Conservation (phyloP, 2,888 invertebrate genomes). For the Bugula neritina region DNA sequence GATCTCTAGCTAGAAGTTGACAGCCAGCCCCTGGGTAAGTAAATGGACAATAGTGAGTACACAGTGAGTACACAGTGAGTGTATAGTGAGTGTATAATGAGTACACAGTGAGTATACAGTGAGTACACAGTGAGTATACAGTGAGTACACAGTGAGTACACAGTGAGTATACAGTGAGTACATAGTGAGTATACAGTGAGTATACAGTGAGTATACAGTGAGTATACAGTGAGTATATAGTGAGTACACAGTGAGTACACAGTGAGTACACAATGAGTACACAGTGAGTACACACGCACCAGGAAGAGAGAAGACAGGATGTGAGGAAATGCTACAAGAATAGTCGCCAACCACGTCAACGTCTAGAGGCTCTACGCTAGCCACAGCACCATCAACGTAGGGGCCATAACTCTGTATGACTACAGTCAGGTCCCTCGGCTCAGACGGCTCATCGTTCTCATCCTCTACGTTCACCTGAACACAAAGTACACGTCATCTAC, state of each 20-base stretch:
- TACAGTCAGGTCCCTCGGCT: conserved; percentile 70
- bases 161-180: background rate
- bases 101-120: background rate
- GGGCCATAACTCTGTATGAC: conserved; percentile 69
- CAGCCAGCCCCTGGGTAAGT: background rate
- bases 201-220: background rate
- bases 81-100: no score
- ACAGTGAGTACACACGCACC: background rate
- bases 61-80: no score
- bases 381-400: conserved; percentile 66
- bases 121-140: background rate
- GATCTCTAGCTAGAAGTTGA: background rate
- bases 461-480: conserved; percentile 68
- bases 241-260: background rate
- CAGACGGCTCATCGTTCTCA: conserved; percentile 84
- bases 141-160: background rate
- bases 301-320: background rate
- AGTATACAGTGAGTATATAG: background rate
- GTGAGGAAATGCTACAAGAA: conserved; percentile 65
- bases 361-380: conserved; percentile 86
- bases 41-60: background rate
- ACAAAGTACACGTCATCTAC: conserved; percentile 55
- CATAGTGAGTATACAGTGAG: background rate
- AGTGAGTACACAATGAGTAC: background rate
- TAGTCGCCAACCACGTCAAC: conserved; percentile 84